Conservation (phyloP, 2,797 vertebrate genomes). For the Helicolenus hilgendorfi region DNA sequence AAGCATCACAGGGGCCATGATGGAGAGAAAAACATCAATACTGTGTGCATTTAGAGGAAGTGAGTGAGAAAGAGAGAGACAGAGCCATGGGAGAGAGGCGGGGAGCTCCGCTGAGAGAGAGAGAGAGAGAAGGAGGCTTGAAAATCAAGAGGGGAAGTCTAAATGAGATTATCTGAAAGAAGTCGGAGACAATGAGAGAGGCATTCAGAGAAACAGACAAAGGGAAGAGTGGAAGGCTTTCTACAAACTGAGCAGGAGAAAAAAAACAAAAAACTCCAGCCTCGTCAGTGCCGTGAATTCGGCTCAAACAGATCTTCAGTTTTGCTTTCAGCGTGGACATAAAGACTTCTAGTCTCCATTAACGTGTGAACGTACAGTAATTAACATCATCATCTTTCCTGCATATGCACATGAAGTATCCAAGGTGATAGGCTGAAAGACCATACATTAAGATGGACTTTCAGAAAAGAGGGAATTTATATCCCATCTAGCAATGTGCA, state of each 20-base stretch:
- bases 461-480: not conserved
- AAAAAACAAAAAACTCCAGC: slow-evolving; percentile 31
- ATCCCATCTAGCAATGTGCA: not conserved
- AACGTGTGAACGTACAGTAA: slow-evolving; percentile 25
- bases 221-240: slow-evolving; percentile 70
- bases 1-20: slow-evolving; percentile 81
- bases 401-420: slow-evolving; percentile 13
- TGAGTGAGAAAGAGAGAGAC: slow-evolving; percentile 64
- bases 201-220: slow-evolving; percentile 76
- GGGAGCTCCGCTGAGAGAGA: slow-evolving; percentile 66
- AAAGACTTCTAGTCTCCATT: slow-evolving; percentile 53
- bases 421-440: slow-evolving; percentile 24
- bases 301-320: slow-evolving; percentile 44
- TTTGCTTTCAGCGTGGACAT: slow-evolving; percentile 46
- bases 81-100: slow-evolving; percentile 72
- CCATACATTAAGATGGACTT: not conserved
- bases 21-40: slow-evolving; percentile 85
- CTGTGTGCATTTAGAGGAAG: slow-evolving; percentile 78
- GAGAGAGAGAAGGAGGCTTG: slow-evolving; percentile 60
- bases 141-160: slow-evolving; percentile 82
- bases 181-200: slow-evolving; percentile 81
- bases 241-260: slow-evolving; percentile 53
- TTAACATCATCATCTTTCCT: slow-evolving; percentile 35
- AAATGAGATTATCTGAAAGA: slow-evolving; percentile 87
- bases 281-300: slow-evolving; percentile 34